Evolutionary conservation across 2,797 vertebrate genomes (phyloP), one percentile per base, ranked within the genome.

Genomic region (Momotus momota): DNA sequence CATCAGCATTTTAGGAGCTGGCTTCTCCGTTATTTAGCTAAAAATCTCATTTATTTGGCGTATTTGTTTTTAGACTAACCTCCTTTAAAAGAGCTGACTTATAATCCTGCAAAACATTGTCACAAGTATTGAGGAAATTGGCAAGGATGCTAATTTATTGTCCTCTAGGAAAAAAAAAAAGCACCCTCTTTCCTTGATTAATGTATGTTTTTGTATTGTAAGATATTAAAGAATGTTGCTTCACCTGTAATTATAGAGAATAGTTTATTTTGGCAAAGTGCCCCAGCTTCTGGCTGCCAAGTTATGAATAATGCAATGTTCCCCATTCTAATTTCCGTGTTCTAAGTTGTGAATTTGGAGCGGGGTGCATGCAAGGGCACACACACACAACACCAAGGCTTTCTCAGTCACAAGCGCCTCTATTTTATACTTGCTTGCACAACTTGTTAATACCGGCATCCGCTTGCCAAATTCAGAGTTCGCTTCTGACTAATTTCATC

Each of bases 391-490:
- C 10, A 38, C 81, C 0, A 5, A 81, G 78, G 87, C n/a, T 5
- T 88, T 82, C 66, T 81, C 95, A 73, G 80, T 90, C 94, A 90
- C 29, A 17, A 96, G 90, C 5, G 66, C 78, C 92, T 96, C 96
- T 96, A 95, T 97, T 97, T 97, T 97, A 97, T 97, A 97, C 97
- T 97, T 97, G 95, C 96, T 95, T 96, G 97, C 96, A 97, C 97
- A 97, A 97, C 91, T 97, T 97, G 97, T 97, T 97, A 97, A 96
- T 89, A 70, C 91, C 0, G 31, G 95, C 95, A 91, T 91, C 95
- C 96, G 97, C 90, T 72, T 96, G 97, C 96, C 97, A 97, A 97
- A 93, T 94, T 90, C 91, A 80, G 92, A 96, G 78, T 91, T 96
- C 91, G 94, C 96, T 94, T 81, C 94, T 96, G 91, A 97, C 95